Evolutionary conservation across 2,113 vertebrate species (phyloP).

Genomic region (Lasiurus borealis): DNA sequence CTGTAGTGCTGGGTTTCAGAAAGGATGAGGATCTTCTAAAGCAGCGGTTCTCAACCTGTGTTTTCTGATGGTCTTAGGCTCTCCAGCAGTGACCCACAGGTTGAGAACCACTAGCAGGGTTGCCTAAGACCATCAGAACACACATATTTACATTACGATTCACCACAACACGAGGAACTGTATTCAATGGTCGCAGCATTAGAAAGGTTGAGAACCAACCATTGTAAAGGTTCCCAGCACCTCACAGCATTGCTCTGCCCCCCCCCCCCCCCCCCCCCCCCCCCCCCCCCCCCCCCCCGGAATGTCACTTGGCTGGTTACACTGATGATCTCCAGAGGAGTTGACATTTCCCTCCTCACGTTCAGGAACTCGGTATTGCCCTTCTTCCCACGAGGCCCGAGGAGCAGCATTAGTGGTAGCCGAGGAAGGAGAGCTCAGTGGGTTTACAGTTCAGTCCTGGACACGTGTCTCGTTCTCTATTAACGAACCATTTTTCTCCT

Average conservation of each 20-base stretch:
- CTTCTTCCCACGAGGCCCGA: background rate
- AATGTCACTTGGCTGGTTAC: background rate
- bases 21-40: background rate
- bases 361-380: background rate
- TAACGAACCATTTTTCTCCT: conserved; percentile 81
- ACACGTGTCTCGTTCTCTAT: conserved; percentile 41
- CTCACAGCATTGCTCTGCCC: too few relatives aligned
- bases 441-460: conserved; percentile 76
- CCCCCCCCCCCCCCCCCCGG: fast-evolving
- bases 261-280: fast-evolving
- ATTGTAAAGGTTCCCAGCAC: background rate
- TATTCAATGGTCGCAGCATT: too few relatives aligned
- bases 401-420: background rate
- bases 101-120: too few relatives aligned
- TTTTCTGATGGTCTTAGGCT: too few relatives aligned
- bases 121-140: too few relatives aligned
- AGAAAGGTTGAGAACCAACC: too few relatives aligned
- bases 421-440: conserved; percentile 50
- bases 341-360: background rate
- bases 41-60: background rate
- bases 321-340: background rate
- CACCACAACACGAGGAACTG: too few relatives aligned
- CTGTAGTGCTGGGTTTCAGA: background rate
- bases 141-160: too few relatives aligned
- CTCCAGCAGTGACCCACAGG: too few relatives aligned